Evolutionary conservation across 2,113 vertebrate genomes (phyloP).

Genomic region (Cynoglossus semilaevis): DNA sequence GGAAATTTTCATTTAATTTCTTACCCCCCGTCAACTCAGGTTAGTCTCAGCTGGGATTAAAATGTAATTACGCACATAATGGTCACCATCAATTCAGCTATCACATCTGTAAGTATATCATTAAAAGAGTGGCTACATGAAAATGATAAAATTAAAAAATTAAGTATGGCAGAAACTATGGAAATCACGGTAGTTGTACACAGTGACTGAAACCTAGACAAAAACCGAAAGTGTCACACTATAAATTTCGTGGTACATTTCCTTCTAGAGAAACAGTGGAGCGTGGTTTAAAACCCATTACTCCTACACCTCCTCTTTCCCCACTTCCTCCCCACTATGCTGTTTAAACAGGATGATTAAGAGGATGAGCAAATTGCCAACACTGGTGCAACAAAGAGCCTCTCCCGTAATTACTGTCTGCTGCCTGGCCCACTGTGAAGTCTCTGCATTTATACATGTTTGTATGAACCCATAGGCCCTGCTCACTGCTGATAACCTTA

Average conservation of each 20-base stretch:
- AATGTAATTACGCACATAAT: slow-evolving; percentile 13
- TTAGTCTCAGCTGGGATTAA: slow-evolving; percentile 8
- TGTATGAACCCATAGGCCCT: slow-evolving; percentile 18
- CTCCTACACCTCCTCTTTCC: slow-evolving; percentile 29
- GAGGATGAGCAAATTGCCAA: slow-evolving; percentile 70
- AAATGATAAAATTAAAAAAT: not conserved
- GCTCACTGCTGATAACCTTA: slow-evolving; percentile 42
- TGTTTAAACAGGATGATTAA: slow-evolving; percentile 68
- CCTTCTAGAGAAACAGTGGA: slow-evolving; percentile 35
- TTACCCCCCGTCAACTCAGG: not conserved
- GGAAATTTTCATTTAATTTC: not conserved
- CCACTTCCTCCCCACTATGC: slow-evolving; percentile 25
- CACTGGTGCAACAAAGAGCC: slow-evolving; percentile 75
- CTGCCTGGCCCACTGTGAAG: slow-evolving; percentile 49
- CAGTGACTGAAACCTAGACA: slow-evolving; percentile 24
- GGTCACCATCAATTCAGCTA: slow-evolving; percentile 8
- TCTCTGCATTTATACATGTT: slow-evolving; percentile 25
- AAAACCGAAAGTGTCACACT: slow-evolving; percentile 2
- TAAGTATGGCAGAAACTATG: not conserved
- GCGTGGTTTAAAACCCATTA: slow-evolving; percentile 59
- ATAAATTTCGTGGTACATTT: slow-evolving; percentile 16
- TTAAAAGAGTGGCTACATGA: not conserved
- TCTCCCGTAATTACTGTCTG: slow-evolving; percentile 75
- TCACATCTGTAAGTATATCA: not conserved
- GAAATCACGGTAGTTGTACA: not conserved